A percentile compares a stretch with the other conserved stretches of the same genome.
phyloP scores from a whole-genome alignment of 2,888 invertebrate genomes.

The Orthosia cruda region DNA sequence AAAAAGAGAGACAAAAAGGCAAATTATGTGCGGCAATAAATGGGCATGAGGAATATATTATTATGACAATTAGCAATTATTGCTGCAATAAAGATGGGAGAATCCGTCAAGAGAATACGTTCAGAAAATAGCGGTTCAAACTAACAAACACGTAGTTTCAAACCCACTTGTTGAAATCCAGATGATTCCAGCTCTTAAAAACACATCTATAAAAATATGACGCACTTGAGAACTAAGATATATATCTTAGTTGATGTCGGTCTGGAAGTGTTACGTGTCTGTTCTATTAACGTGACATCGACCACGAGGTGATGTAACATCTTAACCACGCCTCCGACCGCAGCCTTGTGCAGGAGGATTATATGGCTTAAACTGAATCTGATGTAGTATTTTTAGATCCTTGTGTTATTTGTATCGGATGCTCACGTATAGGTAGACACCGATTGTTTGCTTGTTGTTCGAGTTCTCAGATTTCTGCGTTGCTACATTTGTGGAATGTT shows the following conservation, averaged over 20 bases:
- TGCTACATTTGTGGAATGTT: slow-evolving; percentile 17
- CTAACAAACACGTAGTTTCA: not conserved
- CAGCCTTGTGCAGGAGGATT: slow-evolving; percentile 63
- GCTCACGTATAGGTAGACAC: slow-evolving; percentile 45
- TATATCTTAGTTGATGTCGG: slow-evolving; percentile 20
- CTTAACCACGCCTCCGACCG: slow-evolving; percentile 62
- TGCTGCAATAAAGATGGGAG: not conserved
- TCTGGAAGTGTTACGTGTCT: slow-evolving; percentile 36
- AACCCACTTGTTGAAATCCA: slow-evolving; percentile 11
- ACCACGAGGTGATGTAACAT: slow-evolving; percentile 54
- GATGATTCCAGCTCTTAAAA: slow-evolving; percentile 41
- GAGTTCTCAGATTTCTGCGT: slow-evolving; percentile 42
- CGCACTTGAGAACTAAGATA: slow-evolving; percentile 36
- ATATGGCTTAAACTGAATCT: slow-evolving; percentile 43
- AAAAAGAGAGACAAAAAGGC: too few species aligned
- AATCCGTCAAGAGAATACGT: not conserved
- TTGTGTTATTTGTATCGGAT: slow-evolving; percentile 57
- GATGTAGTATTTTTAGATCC: slow-evolving; percentile 59
- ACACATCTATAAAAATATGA: slow-evolving; percentile 51
- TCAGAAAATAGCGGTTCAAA: slow-evolving; percentile 1
- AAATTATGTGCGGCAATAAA: too few species aligned
- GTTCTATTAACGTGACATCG: slow-evolving; percentile 41
- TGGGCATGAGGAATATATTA: not conserved
- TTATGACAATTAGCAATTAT: not conserved
- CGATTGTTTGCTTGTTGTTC: slow-evolving; percentile 46